Evolutionary conservation across 2,888 invertebrate genomes (phyloP).

Genomic region (Lingula anatina): DNA sequence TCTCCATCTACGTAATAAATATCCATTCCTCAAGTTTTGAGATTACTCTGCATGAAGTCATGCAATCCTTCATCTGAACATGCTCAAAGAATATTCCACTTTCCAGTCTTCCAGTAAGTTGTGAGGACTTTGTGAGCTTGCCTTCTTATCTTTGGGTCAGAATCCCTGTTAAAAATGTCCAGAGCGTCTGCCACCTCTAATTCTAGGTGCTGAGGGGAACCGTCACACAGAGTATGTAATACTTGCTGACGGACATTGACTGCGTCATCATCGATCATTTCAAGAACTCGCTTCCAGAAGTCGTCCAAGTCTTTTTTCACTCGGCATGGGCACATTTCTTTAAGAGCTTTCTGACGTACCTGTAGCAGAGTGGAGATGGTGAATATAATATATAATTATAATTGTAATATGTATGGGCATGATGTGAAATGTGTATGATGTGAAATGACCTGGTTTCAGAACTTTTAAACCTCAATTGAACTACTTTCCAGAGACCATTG

Average conservation of each 20-base stretch:
- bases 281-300: slow-evolving; percentile 44
- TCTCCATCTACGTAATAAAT: too few species aligned
- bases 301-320: slow-evolving; percentile 41
- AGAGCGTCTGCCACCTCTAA: slow-evolving; percentile 35
- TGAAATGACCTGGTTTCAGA: too few species aligned
- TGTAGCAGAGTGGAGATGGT: not conserved
- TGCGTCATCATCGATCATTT: slow-evolving; percentile 39
- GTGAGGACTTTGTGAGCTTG: slow-evolving; percentile 41
- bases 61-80: slow-evolving; percentile 52
- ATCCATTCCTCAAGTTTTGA: too few species aligned
- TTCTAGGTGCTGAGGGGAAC: slow-evolving; percentile 44
- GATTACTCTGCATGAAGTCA: too few species aligned
- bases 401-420: too few species aligned
- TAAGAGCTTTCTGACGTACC: slow-evolving; percentile 18
- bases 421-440: too few species aligned
- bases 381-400: too few species aligned
- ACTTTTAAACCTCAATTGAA: too few species aligned
- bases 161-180: slow-evolving; percentile 41
- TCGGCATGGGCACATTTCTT: slow-evolving; percentile 48
- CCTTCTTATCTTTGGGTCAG: slow-evolving; percentile 36
- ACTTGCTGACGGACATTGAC: slow-evolving; percentile 41
- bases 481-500: too few species aligned
- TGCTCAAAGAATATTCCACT: slow-evolving; percentile 47
- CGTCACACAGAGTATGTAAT: slow-evolving; percentile 47
- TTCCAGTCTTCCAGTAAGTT: slow-evolving; percentile 39